Evolutionary conservation across 2,113 vertebrate species (phyloP), one percentile per base, ranked within the genome.

Genomic region (Accipiter virgatus): DNA sequence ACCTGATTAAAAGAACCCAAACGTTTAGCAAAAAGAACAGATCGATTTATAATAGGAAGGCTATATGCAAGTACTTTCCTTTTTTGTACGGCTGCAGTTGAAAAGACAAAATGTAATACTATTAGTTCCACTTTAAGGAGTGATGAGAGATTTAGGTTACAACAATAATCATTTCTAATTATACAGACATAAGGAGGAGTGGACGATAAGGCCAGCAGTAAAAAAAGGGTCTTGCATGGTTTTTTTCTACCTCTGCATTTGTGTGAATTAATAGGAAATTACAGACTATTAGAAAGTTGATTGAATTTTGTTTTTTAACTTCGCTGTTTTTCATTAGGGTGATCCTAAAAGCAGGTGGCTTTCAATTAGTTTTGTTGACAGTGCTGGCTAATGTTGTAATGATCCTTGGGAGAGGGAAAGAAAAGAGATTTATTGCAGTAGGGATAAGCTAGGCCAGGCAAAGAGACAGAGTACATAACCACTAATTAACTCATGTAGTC

Each of bases 351-450:
- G 84, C 81, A 95, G 66, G 96, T 94, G 86, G 73, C 78, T 86
- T 97, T 97, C 95, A 96, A 84, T 97, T 96, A 97, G 79, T 96
- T 97, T 93, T 87, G 94, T 84, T 93, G 94, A 95, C 66, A 95
- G 72, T 86, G 75, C 74, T 96, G 45, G 62, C 84, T 96, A 94
- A 97, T 90, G 82, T 97, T 98, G 71, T 96, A 98, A 97, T 96
- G 93, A 97, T 95, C 88, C 81, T 88, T 93, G 93, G 74, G 92
- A 91, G 66, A 52, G 21, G 23, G 45, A 53, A 83, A 79, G 75
- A 88, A 90, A 75, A 50, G 79, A 97, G 87, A 95, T 96, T 97
- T 96, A 96, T 84, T 89, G 75, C 62, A 55, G 79, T 48, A 71
- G 71, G 91, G 66, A 63, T 91, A 96, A 96, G 88, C 72, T 79